Conservation (phyloP, 2,797 vertebrate genomes). For the Pseudomugil tenellus region DNA sequence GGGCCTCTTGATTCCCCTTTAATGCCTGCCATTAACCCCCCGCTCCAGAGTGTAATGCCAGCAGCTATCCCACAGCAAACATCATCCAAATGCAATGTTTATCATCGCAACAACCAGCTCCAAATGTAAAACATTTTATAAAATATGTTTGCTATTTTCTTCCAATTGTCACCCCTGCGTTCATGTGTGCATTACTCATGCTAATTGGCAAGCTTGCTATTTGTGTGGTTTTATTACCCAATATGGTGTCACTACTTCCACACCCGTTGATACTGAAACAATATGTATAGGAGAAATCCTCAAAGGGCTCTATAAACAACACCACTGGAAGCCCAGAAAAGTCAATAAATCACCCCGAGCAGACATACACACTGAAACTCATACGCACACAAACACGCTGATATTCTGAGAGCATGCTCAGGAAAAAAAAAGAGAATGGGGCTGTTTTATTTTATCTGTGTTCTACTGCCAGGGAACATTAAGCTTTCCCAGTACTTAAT, state of each 20-base stretch:
- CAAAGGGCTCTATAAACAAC: constrained; percentile 57
- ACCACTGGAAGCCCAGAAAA: constrained; percentile 36
- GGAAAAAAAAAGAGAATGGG: constrained; percentile 31
- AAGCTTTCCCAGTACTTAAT: constrained; percentile 55
- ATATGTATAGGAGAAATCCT: constrained; percentile 50
- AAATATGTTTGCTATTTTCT: constrained; percentile 28
- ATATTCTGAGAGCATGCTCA: constrained; percentile 38
- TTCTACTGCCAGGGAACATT: constrained; percentile 64
- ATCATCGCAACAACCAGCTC: constrained; percentile 8
- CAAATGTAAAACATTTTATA: constrained; percentile 20
- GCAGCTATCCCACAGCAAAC: constrained; percentile 39
- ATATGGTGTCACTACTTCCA: constrained; percentile 14
- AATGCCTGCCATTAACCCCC: constrained; percentile 69
- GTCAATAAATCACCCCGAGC: constrained; percentile 58
- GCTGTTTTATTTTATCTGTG: constrained; percentile 59
- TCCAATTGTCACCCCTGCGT: constrained; percentile 17
- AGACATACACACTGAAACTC: constrained; percentile 38
- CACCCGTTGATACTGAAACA: constrained; percentile 37
- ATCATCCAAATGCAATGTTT: constrained; percentile 47
- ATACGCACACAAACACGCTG: constrained; percentile 15
- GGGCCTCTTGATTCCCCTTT: constrained; percentile 72
- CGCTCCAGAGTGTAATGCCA: constrained; percentile 49
- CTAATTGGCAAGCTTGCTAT: constrained; percentile 35
- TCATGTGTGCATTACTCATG: constrained; percentile 22
- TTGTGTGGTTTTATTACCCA: constrained; percentile 26